phyloP scores from a whole-genome alignment of 2,797 vertebrate genomes.

The Ptychobarbus kaznakovi region DNA sequence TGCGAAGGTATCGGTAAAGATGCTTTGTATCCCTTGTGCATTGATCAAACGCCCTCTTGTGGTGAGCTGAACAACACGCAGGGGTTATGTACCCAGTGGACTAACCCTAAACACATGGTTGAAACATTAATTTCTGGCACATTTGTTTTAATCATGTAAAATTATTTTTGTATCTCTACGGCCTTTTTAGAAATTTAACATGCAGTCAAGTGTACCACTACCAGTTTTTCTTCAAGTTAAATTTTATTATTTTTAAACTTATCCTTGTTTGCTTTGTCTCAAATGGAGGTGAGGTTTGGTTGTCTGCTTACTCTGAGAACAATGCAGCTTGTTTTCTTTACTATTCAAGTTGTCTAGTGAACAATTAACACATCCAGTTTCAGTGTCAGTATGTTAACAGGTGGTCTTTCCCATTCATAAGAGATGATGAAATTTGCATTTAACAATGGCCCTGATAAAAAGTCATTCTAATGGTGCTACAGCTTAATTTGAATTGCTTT shows the following conservation, averaged over 20 bases:
- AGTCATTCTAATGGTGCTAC: slow-evolving; percentile 59
- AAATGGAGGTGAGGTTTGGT: slow-evolving; percentile 14
- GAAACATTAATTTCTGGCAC: not conserved
- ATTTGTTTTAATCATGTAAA: not conserved
- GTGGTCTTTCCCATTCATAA: slow-evolving; percentile 64
- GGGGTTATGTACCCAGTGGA: not conserved
- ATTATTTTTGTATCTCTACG: not conserved
- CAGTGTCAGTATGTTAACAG: slow-evolving; percentile 76
- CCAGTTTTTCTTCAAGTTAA: too few species aligned
- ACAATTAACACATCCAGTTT: slow-evolving; percentile 87
- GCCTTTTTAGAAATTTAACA: not conserved
- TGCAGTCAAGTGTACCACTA: not conserved
- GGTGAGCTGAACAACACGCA: not conserved
- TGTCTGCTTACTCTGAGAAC: slow-evolving; percentile 62
- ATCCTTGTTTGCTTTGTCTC: not conserved
- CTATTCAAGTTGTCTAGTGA: slow-evolving; percentile 70
- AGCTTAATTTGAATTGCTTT: slow-evolving; percentile 68
- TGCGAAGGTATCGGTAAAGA: slow-evolving; percentile 28
- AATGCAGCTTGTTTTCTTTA: slow-evolving; percentile 63
- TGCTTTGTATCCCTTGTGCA: slow-evolving; percentile 2
- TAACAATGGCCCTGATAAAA: slow-evolving; percentile 76
- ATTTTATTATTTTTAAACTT: not conserved
- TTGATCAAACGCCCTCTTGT: slow-evolving; percentile 39
- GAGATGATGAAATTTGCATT: slow-evolving; percentile 71
- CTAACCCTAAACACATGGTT: not conserved